These are phyloP conservation scores for Oxygymnocypris stewartii DNA, from an alignment of 2,113 vertebrate species.

Conservation along the genomic window DNA sequence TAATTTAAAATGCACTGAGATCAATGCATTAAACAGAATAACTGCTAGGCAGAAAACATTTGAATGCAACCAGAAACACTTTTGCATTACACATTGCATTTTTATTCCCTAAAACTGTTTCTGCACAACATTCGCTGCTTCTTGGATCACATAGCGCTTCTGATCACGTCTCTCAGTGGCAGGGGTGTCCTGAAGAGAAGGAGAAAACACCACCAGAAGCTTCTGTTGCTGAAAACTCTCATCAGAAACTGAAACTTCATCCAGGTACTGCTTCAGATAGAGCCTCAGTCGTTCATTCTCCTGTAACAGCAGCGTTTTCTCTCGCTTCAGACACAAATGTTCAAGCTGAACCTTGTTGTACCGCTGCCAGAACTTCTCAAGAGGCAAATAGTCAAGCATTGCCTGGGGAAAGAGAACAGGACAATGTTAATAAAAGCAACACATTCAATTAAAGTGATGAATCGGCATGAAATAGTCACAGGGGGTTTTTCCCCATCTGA, in stretches of 20 bases:
- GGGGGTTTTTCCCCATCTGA: not conserved
- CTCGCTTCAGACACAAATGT: conserved; percentile 68
- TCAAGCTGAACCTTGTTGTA: conserved; percentile 84
- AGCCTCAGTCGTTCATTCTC: conserved; percentile 72
- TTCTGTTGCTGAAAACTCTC: conserved; percentile 68
- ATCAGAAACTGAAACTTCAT: conserved; percentile 68
- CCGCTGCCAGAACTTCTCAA: conserved; percentile 82
- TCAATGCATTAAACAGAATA: not conserved
- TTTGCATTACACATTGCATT: not conserved
- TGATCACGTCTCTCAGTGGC: not conserved
- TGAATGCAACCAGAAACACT: not conserved
- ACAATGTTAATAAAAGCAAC: not conserved
- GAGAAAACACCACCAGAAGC: conserved; percentile 60
- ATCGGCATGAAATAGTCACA: not conserved
- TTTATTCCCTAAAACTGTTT: conserved; percentile 51
- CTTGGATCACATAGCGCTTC: conserved; percentile 52
- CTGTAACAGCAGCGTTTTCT: conserved; percentile 57
- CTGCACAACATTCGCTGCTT: conserved; percentile 63
- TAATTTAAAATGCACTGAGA: not conserved
- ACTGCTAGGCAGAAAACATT: not conserved
- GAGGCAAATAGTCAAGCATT: conserved; percentile 68
- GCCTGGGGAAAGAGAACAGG: conserved; percentile 58
- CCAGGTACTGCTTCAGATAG: conserved; percentile 78
- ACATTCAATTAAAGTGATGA: not conserved
- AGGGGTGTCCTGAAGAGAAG: conserved; percentile 33